phyloP scores from a whole-genome alignment of 2,797 vertebrate species.

The Schizopygopsis malacanthus region DNA sequence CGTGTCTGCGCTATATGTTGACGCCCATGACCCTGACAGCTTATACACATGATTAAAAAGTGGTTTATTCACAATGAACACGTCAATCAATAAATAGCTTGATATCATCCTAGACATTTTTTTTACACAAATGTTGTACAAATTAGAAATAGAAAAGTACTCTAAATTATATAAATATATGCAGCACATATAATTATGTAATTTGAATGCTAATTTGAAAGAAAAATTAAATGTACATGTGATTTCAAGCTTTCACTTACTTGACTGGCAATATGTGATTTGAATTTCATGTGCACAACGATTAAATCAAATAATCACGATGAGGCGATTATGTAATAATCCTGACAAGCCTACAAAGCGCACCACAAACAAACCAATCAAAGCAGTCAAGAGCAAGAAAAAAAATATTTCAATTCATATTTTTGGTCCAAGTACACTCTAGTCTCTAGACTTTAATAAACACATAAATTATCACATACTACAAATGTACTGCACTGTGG shows the following conservation, averaged over 20 bases:
- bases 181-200: neutral
- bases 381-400: neutral
- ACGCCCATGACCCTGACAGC: neutral
- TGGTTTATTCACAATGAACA: neutral
- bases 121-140: neutral
- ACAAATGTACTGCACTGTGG: neutral
- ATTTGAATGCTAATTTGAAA: neutral
- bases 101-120: neutral
- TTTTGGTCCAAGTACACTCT: neutral
- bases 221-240: neutral
- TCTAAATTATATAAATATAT: neutral
- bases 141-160: neutral
- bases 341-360: neutral
- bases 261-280: neutral
- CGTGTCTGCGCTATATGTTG: neutral
- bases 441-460: neutral
- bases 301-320: constrained; percentile 9
- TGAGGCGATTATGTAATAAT: constrained; percentile 12
- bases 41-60: neutral
- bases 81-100: neutral
- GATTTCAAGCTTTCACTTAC: neutral
- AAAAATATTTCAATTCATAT: neutral
- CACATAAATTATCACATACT: neutral
- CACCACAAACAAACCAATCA: neutral
- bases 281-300: neutral